phyloP scores from a whole-genome alignment of 1,140 invertebrate species.

The Drosophila malerkotliana region DNA sequence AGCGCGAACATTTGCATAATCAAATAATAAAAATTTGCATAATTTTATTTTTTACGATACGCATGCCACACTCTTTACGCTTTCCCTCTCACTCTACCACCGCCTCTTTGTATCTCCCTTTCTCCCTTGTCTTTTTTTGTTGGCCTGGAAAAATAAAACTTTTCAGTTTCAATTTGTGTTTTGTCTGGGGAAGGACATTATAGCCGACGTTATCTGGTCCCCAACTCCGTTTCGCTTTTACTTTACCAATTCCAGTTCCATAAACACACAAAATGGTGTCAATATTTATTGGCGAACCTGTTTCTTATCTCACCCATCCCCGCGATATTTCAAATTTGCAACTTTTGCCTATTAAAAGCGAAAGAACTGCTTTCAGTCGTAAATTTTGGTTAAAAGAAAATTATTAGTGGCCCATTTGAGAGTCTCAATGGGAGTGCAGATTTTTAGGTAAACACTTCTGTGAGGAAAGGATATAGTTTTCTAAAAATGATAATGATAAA shows the following conservation, averaged over 20 bases:
- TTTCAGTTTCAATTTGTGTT: slow-evolving; percentile 58
- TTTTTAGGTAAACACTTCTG: neutral
- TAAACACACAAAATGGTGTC: slow-evolving; percentile 77
- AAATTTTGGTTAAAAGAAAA: slow-evolving; percentile 47
- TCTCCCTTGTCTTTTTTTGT: neutral
- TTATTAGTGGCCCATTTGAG: slow-evolving; percentile 30
- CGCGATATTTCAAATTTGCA: slow-evolving; percentile 65
- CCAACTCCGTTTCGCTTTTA: slow-evolving; percentile 1
- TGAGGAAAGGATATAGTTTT: too few species aligned
- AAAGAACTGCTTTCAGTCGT: slow-evolving; percentile 60
- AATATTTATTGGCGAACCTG: slow-evolving; percentile 83
- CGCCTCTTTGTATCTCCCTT: neutral
- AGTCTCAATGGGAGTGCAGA: neutral
- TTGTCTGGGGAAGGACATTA: slow-evolving; percentile 55
- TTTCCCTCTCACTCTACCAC: neutral
- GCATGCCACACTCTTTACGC: slow-evolving; percentile 40
- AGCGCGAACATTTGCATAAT: slow-evolving; percentile 83
- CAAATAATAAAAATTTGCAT: slow-evolving; percentile 84
- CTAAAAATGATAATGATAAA: too few species aligned
- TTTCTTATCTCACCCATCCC: slow-evolving; percentile 68
- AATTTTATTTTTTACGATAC: slow-evolving; percentile 83
- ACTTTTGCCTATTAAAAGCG: slow-evolving; percentile 74
- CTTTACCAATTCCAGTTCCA: slow-evolving; percentile 20
- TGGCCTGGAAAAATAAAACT: slow-evolving; percentile 30
- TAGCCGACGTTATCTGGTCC: slow-evolving; percentile 63